Conservation (phyloP, 2,113 vertebrate genomes). For the Tricholaema leucomelas region DNA sequence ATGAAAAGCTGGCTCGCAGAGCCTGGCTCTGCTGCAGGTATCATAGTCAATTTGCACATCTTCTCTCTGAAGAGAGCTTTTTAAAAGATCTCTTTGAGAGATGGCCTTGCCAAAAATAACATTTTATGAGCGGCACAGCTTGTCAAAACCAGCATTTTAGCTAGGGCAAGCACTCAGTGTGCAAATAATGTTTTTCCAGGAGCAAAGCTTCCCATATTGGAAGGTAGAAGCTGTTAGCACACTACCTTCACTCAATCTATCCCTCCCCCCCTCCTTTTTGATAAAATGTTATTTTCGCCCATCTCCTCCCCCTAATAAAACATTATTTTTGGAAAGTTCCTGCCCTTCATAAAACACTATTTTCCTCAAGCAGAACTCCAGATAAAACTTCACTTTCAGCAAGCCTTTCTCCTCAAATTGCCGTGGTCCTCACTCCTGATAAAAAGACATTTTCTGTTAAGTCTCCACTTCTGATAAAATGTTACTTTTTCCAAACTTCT, state of each 20-base stretch:
- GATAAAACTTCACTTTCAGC: slow-evolving; percentile 49
- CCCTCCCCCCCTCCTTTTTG: slow-evolving; percentile 14
- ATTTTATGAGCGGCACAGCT: slow-evolving; percentile 71
- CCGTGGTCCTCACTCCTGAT: slow-evolving; percentile 21
- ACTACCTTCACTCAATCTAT: slow-evolving; percentile 48
- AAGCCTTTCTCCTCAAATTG: slow-evolving; percentile 46
- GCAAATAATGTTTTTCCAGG: slow-evolving; percentile 69
- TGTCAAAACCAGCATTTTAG: slow-evolving; percentile 71
- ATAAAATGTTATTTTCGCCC: slow-evolving; percentile 48
- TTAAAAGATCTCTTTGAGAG: slow-evolving; percentile 30
- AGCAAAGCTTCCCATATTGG: slow-evolving; percentile 37
- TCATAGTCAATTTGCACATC: slow-evolving; percentile 72
- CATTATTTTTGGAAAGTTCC: slow-evolving; percentile 58
- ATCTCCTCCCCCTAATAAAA: slow-evolving; percentile 37
- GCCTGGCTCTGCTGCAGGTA: slow-evolving; percentile 67
- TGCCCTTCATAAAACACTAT: slow-evolving; percentile 17
- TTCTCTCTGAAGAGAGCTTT: slow-evolving; percentile 56
- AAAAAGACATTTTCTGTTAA: slow-evolving; percentile 58
- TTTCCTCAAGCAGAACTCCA: slow-evolving; percentile 35
- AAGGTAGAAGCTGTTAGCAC: slow-evolving; percentile 61
- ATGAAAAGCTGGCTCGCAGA: slow-evolving; percentile 62
- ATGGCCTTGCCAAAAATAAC: slow-evolving; percentile 69
- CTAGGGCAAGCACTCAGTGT: slow-evolving; percentile 30
- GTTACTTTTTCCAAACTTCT: slow-evolving; percentile 41
- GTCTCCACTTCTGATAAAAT: slow-evolving; percentile 51